phyloP scores from a whole-genome alignment of 2,113 vertebrate species.

The Otis tarda region DNA sequence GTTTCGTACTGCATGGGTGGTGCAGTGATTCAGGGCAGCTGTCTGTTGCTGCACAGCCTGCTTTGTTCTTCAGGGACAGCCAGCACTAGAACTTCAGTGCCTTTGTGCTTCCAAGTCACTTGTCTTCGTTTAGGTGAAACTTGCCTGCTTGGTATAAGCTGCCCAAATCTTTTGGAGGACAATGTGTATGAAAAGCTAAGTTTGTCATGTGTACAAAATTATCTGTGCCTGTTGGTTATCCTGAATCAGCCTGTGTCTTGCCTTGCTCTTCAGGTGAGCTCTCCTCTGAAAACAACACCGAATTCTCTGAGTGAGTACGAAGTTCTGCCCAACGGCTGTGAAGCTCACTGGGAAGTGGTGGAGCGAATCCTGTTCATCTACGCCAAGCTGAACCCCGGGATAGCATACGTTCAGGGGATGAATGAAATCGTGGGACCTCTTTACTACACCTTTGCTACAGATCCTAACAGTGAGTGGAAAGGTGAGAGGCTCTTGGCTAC shows the following conservation, averaged over 20 bases:
- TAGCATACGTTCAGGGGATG: slow-evolving; percentile 98
- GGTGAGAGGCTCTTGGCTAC: slow-evolving; percentile 66
- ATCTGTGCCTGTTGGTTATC: background rate
- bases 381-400: slow-evolving; percentile 96
- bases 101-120: background rate
- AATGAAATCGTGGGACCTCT: slow-evolving; percentile 97
- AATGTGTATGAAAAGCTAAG: background rate
- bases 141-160: background rate
- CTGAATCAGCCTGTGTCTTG: background rate
- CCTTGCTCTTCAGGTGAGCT: slow-evolving; percentile 85
- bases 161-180: background rate
- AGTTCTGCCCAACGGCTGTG: slow-evolving; percentile 89
- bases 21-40: background rate
- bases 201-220: background rate
- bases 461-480: slow-evolving; percentile 93
- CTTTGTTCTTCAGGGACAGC: background rate
- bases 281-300: slow-evolving; percentile 84
- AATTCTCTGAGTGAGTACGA: slow-evolving; percentile 87
- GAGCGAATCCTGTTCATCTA: slow-evolving; percentile 98
- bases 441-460: slow-evolving; percentile 96
- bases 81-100: background rate
- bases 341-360: slow-evolving; percentile 98
- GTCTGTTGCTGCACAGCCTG: background rate
- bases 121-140: background rate
- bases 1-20: background rate